Base-by-base conservation (phyloP, 2,113 vertebrate genomes). In the Tautogolabrus adspersus region DNA sequence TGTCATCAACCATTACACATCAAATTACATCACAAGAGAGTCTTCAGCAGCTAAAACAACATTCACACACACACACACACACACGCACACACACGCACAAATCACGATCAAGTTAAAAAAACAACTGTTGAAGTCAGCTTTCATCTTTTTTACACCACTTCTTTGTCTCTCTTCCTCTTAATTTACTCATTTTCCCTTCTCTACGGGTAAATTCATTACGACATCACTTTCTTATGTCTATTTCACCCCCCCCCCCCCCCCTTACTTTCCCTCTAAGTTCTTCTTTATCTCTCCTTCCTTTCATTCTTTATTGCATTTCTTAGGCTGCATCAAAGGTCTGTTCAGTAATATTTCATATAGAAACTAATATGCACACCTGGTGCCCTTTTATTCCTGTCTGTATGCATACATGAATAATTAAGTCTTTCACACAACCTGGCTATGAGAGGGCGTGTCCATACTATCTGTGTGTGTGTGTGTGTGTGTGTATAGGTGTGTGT, bases 401-500 rank as follows among this genome's bases (percentile, higher is more conserved):
- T 44, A 72, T 72, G 70, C 67, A 90, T 89, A 61, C 76, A 93
- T 92, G 89, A 91, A 92, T 91, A 89, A 90, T 90, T 83, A 87
- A 88, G 66, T 57, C 54, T 72, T 63, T 80, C 68, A 75, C 46
- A 51, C 37, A 69, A 79, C 73, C 55, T 70, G 40, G 38, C 30
- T 46, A 40, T 46, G 63, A 57, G 59, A 13, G 59, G 61, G 66
- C 72, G 72, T 72, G 61, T 79, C 42, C 65, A 65, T 57, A 10
- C 70, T 60, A 71, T 59, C 19, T 64, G 61, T 69, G 71, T 75
- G 70, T 69, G 62, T 34, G 30, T 34, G 30, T 34, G 30, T 34
- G 30, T 34, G 40, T 42, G 40, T 42, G 40, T 42, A 9, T 42
- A n/a, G n/a, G 26, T 26, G 26, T 26, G 26, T 26, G 26, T 26